phyloP scores from a whole-genome alignment of 2,888 invertebrate species.

The Esperia sulphurella region DNA sequence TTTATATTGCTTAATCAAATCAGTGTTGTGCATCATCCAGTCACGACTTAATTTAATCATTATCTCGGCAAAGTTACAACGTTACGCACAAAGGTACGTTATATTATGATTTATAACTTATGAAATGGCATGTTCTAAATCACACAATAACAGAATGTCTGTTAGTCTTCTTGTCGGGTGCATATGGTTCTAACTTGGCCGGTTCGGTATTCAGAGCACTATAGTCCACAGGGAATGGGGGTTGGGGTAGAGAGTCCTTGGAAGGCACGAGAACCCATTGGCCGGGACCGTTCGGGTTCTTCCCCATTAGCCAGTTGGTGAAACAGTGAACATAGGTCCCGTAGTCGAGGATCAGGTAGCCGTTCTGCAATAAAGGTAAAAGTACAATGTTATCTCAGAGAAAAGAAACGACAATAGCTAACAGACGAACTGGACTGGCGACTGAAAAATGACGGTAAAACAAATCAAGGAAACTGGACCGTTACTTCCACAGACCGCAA shows the following conservation, averaged over 20 bases:
- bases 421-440: too few species aligned
- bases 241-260: conserved; percentile 72
- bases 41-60: too few species aligned
- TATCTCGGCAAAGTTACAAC: too few species aligned
- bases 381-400: conserved; percentile 12
- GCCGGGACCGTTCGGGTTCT: conserved; percentile 87
- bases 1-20: too few species aligned
- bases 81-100: too few species aligned
- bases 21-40: too few species aligned
- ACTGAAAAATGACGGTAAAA: too few species aligned
- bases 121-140: background rate
- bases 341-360: conserved; percentile 83
- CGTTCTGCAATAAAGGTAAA: conserved; percentile 76
- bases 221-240: conserved; percentile 87
- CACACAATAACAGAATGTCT: conserved; percentile 84
- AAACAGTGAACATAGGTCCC: conserved; percentile 85
- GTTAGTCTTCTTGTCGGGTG: conserved; percentile 83
- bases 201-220: conserved; percentile 85
- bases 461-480: too few species aligned
- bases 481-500: too few species aligned
- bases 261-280: conserved; percentile 85
- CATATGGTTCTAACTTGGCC: conserved; percentile 84
- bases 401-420: too few species aligned
- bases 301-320: conserved; percentile 86
- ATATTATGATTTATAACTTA: too few species aligned